phyloP scores from a whole-genome alignment of 2,888 invertebrate genomes.

The Sinelater perroti region DNA sequence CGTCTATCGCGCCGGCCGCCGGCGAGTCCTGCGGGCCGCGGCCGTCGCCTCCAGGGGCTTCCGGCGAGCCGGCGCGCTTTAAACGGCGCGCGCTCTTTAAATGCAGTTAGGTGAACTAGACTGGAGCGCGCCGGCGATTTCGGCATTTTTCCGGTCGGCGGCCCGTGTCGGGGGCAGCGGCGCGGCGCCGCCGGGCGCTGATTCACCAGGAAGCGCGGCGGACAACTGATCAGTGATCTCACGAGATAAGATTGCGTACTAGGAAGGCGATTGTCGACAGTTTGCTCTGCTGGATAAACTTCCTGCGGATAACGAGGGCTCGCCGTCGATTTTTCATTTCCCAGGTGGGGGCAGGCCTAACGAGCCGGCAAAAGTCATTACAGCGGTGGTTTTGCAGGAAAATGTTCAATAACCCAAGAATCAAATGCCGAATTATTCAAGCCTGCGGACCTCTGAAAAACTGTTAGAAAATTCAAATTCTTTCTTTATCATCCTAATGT shows the following conservation, averaged over 20 bases:
- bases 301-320: constrained; percentile 33
- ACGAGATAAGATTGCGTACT: constrained; percentile 37
- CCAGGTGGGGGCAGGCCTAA: too few species aligned
- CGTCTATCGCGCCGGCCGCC: background rate
- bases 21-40: too few species aligned
- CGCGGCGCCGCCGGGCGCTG: constrained; percentile 27
- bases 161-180: constrained; percentile 14
- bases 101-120: constrained; percentile 29
- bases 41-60: background rate
- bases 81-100: constrained; percentile 23
- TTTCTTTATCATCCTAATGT: too few species aligned
- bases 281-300: constrained; percentile 35
- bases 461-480: too few species aligned
- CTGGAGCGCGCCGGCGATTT: constrained; percentile 7
- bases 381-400: too few species aligned
- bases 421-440: too few species aligned
- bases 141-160: constrained; percentile 11
- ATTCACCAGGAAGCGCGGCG: constrained; percentile 29
- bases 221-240: constrained; percentile 34
- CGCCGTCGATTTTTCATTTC: constrained; percentile 14
- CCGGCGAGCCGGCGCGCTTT: constrained; percentile 1
- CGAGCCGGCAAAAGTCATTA: too few species aligned
- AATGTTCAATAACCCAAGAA: too few species aligned
- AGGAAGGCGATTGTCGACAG: constrained; percentile 33
- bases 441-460: too few species aligned